Percentiles rank a stretch among this genome's conserved stretches.
Evolutionary conservation across 2,113 vertebrate genomes (phyloP).

Genomic region (Cephalopholis sonnerati): DNA sequence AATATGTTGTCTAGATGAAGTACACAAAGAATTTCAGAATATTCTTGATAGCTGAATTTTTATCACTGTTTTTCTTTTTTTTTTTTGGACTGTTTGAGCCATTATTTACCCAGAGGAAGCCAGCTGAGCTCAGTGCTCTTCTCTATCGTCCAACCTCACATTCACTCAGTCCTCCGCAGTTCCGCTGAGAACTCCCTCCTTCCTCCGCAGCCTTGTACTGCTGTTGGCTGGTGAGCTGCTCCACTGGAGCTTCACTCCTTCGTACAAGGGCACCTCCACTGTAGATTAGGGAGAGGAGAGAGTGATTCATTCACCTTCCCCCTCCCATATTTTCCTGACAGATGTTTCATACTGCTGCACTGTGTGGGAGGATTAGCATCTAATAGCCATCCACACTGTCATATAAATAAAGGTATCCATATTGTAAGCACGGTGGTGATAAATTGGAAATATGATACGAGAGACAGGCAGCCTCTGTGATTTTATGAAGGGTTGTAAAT

Average conservation of each 20-base stretch:
- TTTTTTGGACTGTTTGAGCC: not conserved
- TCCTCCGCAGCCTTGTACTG: not conserved
- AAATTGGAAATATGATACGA: slow-evolving; percentile 15
- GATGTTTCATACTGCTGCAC: slow-evolving; percentile 2
- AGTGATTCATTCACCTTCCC: slow-evolving; percentile 9
- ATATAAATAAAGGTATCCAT: slow-evolving; percentile 40
- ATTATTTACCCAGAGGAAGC: not conserved
- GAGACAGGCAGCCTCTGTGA: slow-evolving; percentile 23
- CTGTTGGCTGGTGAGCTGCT: not conserved
- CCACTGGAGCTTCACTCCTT: not conserved
- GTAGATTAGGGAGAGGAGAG: not conserved
- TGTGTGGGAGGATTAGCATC: slow-evolving; percentile 36
- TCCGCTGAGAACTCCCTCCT: not conserved
- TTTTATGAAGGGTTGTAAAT: slow-evolving; percentile 49
- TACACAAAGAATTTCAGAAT: no score
- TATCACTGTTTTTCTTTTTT: no score
- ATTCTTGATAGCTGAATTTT: no score
- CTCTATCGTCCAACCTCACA: not conserved
- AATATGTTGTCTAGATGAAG: no score
- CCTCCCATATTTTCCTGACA: not conserved
- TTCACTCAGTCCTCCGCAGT: not conserved
- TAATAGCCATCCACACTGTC: slow-evolving; percentile 22
- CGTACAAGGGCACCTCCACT: slow-evolving; percentile 18
- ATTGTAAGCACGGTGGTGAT: slow-evolving; percentile 9
- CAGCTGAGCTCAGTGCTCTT: not conserved